A percentile compares a stretch with the other conserved stretches of the same genome.
phyloP scores from a whole-genome alignment of 2,888 invertebrate genomes.

The Nycteola revayana region DNA sequence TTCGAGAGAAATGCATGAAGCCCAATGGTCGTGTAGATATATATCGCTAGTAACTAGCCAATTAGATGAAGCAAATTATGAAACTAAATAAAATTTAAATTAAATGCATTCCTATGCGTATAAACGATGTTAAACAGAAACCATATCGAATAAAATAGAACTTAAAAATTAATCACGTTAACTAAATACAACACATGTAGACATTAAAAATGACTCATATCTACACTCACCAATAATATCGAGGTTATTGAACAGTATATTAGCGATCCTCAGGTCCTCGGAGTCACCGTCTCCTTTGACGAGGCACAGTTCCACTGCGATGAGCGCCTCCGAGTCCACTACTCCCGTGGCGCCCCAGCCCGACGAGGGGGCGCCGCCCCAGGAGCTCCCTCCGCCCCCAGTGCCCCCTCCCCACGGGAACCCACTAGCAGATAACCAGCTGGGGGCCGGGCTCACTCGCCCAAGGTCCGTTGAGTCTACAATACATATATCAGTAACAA shows the following conservation, averaged over 20 bases:
- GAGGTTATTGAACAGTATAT: slow-evolving; percentile 95
- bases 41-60: no score
- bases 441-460: slow-evolving; percentile 46
- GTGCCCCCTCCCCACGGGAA: slow-evolving; percentile 34
- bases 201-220: no score
- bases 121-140: no score
- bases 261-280: slow-evolving; percentile 87
- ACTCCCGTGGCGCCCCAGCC: slow-evolving; percentile 87
- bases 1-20: no score
- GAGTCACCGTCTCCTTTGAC: slow-evolving; percentile 71
- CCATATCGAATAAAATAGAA: no score
- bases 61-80: no score
- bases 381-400: slow-evolving; percentile 84
- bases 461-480: slow-evolving; percentile 37
- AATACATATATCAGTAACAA: no score
- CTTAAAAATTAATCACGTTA: no score
- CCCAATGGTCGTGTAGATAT: no score
- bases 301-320: slow-evolving; percentile 82
- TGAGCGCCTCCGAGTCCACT: slow-evolving; percentile 90
- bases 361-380: slow-evolving; percentile 84
- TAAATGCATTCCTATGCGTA: no score
- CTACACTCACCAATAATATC: slow-evolving; percentile 92
- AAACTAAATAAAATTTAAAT: no score
- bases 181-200: no score
- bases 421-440: slow-evolving; percentile 39